Evolutionary conservation across 2,888 invertebrate genomes (phyloP).

Genomic region (Tuberolachnus salignus): DNA sequence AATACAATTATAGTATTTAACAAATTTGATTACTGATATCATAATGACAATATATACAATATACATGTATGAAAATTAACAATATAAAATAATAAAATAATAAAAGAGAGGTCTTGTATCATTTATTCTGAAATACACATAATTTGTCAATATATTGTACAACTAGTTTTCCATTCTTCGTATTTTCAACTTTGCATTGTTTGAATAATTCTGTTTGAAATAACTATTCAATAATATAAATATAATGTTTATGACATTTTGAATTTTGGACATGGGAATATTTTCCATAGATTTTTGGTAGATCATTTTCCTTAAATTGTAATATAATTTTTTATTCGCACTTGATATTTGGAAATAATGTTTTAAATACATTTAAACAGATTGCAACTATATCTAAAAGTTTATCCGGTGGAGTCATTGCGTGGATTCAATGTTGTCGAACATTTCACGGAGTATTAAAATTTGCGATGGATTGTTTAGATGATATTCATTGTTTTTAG

Average conservation of each 20-base stretch:
- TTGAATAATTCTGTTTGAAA: not conserved
- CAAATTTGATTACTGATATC: too few relatives aligned
- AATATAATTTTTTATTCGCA: not conserved
- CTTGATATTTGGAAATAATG: not conserved
- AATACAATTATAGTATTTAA: too few relatives aligned
- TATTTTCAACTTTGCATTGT: not conserved
- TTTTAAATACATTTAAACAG: not conserved
- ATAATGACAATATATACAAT: too few relatives aligned
- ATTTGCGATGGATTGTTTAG: not conserved
- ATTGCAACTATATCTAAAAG: not conserved
- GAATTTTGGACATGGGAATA: not conserved
- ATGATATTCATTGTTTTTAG: not conserved
- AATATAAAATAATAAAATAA: too few relatives aligned
- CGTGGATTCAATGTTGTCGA: too few relatives aligned
- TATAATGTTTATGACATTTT: not conserved
- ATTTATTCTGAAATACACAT: not conserved
- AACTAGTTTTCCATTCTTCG: not conserved
- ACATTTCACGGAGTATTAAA: too few relatives aligned
- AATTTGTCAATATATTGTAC: not conserved
- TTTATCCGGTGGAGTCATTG: too few relatives aligned
- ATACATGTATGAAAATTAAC: too few relatives aligned
- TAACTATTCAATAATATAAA: not conserved
- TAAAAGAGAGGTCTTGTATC: not conserved
- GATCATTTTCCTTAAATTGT: not conserved
- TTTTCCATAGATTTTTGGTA: not conserved